phyloP scores from a whole-genome alignment of 2,797 vertebrate genomes.

The Crocidura indochinensis region DNA sequence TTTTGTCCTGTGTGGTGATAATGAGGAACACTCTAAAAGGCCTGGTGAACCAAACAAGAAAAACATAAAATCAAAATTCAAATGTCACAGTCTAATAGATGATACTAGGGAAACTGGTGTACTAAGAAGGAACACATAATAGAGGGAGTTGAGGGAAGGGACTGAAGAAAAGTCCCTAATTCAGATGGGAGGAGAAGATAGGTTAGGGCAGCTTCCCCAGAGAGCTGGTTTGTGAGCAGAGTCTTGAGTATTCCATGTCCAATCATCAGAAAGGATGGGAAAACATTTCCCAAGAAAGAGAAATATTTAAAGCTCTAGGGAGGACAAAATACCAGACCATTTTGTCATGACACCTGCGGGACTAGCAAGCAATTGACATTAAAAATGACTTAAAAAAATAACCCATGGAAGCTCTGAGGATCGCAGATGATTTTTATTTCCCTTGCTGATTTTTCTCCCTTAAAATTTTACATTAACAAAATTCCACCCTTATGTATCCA shows the following conservation, averaged over 20 bases:
- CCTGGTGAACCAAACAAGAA: neutral
- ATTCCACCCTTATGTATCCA: slow-evolving; percentile 7
- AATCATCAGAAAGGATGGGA: slow-evolving; percentile 36
- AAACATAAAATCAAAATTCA: neutral
- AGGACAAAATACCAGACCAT: slow-evolving; percentile 1
- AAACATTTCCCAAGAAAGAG: slow-evolving; percentile 19
- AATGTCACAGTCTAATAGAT: slow-evolving; percentile 1
- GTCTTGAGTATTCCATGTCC: slow-evolving; percentile 9
- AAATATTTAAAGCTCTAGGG: neutral
- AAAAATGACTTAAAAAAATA: slow-evolving; percentile 56
- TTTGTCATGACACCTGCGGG: neutral
- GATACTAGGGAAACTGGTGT: neutral
- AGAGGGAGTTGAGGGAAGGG: neutral
- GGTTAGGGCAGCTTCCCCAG: neutral
- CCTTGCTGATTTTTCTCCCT: slow-evolving; percentile 52
- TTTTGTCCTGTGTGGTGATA: neutral
- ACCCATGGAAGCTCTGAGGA: slow-evolving; percentile 31
- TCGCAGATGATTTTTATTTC: slow-evolving; percentile 28
- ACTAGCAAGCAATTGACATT: slow-evolving; percentile 3
- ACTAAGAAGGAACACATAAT: neutral
- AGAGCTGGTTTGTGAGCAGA: neutral
- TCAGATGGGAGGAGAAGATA: neutral
- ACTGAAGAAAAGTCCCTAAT: neutral
- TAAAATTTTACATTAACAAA: slow-evolving; percentile 34
- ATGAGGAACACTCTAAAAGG: neutral